These are phyloP conservation scores for Caenorhabditis elegans DNA, from an alignment of 1,140 invertebrate genomes.

Conservation along the genomic window WBcel235 BX284604.4:11889001-11889500, in stretches of 20 bases:
- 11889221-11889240: neutral
- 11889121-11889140: neutral
- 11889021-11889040: neutral
- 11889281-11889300: too few species aligned
- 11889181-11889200: neutral
- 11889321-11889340: too few species aligned
- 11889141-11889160: slow-evolving; percentile 17
- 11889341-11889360: too few species aligned
- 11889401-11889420: too few species aligned
- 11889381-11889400: too few species aligned
- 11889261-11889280: neutral
- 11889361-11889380: too few species aligned
- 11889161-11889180: slow-evolving; percentile 23
- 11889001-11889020: neutral
- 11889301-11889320: too few species aligned
- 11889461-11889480: too few species aligned
- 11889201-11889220: neutral
- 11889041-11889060: slow-evolving; percentile 15
- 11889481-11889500: too few species aligned
- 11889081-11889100: neutral
- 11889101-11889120: neutral
- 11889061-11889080: neutral
- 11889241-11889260: too few species aligned
- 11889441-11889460: too few species aligned
- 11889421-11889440: neutral